phyloP scores from a whole-genome alignment of 2,888 invertebrate genomes.

The Diaprepes abbreviatus region DNA sequence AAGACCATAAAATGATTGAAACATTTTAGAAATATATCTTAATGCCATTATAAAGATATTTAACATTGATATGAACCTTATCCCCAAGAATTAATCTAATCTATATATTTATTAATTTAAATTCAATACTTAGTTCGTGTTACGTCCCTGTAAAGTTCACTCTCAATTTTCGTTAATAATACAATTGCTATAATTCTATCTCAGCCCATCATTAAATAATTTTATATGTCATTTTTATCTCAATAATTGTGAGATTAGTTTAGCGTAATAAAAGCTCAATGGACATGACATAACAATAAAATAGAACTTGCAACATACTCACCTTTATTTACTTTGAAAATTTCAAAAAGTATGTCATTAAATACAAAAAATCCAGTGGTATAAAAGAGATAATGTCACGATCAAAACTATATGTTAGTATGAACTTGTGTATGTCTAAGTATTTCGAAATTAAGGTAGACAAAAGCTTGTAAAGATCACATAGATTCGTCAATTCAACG shows the following conservation, averaged over 20 bases:
- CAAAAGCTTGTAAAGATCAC: slow-evolving; percentile 30
- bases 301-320: slow-evolving; percentile 25
- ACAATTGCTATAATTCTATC: slow-evolving; percentile 5
- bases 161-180: slow-evolving; percentile 6
- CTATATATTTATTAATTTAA: too few species aligned
- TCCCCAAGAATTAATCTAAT: too few species aligned
- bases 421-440: slow-evolving; percentile 9
- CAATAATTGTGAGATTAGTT: slow-evolving; percentile 21
- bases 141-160: neutral
- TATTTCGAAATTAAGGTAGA: slow-evolving; percentile 29
- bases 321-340: slow-evolving; percentile 26
- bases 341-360: slow-evolving; percentile 24
- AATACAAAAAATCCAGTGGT: neutral
- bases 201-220: slow-evolving; percentile 16
- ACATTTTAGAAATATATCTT: too few species aligned
- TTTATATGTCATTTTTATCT: slow-evolving; percentile 19
- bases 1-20: too few species aligned
- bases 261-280: slow-evolving; percentile 20
- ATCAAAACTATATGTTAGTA: slow-evolving; percentile 16
- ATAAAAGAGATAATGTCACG: slow-evolving; percentile 27
- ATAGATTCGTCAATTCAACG: slow-evolving; percentile 12
- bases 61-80: too few species aligned
- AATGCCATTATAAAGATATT: too few species aligned
- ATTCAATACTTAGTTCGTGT: too few species aligned
- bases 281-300: slow-evolving; percentile 26